Evolutionary conservation across 2,888 invertebrate species (phyloP), one percentile per base, ranked within the genome.

Genomic region (Sarcophaga carnaria): DNA sequence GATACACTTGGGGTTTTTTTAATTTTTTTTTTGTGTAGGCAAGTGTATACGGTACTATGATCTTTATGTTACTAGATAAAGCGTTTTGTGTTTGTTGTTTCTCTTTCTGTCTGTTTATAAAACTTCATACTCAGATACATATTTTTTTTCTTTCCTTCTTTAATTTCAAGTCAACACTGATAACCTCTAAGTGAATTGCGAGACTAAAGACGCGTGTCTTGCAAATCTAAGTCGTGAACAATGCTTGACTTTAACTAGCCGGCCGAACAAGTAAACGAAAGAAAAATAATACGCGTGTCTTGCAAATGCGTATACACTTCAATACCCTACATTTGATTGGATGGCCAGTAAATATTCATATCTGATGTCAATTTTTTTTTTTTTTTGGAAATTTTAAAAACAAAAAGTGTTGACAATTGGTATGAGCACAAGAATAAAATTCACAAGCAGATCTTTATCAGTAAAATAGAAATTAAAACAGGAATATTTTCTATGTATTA

Each of bases 111-210:
- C 20, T 20, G 22, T 22, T 22, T 22, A 22, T 22, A 22, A 22
- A 22, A 22, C 2, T 54, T 54, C 4, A 14, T 66, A 71, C 47
- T 47, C 22, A 4, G 11, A 27, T 47, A 62, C 62, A n/a, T 20
- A 64, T 71, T 59, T 60, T 66, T 0, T 54, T 17, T 2, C 22
- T 1, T 72, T 60, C n/a, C 1, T n/a, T 62, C 62, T 77, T 37
- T 37, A 37, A 22, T 47, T 66, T 75, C 74, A 47, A 75, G 64
- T 47, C 37, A 70, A 79, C 64, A 64, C 67, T 82, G 72, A 81
- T 81, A 78, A 71, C 47, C 72, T 80, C 60, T 88, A 88, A 88
- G 71, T 85, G 80, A 88, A 88, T 88, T 88, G 87, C 76, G 88
- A 87, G 87, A 88, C 87, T 87, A 71, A 70, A 67, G 75, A 76